Base-by-base conservation (phyloP, 1,140 invertebrate genomes). In the Nylanderia fulva region DNA sequence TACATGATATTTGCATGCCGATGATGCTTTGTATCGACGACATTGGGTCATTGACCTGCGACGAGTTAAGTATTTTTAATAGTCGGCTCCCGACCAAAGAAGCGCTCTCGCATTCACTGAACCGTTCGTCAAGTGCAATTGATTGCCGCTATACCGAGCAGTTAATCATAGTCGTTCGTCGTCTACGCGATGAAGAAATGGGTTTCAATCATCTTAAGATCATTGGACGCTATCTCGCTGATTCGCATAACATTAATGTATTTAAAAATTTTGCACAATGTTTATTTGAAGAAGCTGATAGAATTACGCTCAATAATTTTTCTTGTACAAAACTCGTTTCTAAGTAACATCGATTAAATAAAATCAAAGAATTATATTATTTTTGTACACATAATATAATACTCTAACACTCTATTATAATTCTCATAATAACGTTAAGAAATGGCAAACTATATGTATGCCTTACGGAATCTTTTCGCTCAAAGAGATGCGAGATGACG, bases 11-110 rank as follows among this genome's bases (percentile, higher is more conserved):
- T 92, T 91, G 91, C 92, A 92, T 92, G 90, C 75, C 84, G 75
- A 88, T 85, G n/a, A n/a, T n/a, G n/a, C n/a, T n/a, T n/a, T 74
- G 84, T 91, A 90, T 91, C 87, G 80, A 83, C 84, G 85, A 88
- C 56, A 76, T 39, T 68, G 84, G 91, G 88, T 92, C 88, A 85
- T 90, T 87, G 89, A 90, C 90, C 92, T 85, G 60, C 21, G 54
- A 39, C 27, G 86, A 90, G 86, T 91, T 85, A 91, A 93, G 90
- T 90, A 92, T 93, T 92, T 93, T 93, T 93, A 93, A 93, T 93
- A 91, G 86, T 87, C 88, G 86, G 85, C 45, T 48, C 27, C 85
- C 77, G 79, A 90, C 84, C 86, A 91, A 92, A 92, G 86, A 86
- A 87, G 60, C 87, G 85, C 89, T 89, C 90, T 84, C 69, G 87